phyloP scores from a whole-genome alignment of 2,888 invertebrate species.

The Drosophila rubida region DNA sequence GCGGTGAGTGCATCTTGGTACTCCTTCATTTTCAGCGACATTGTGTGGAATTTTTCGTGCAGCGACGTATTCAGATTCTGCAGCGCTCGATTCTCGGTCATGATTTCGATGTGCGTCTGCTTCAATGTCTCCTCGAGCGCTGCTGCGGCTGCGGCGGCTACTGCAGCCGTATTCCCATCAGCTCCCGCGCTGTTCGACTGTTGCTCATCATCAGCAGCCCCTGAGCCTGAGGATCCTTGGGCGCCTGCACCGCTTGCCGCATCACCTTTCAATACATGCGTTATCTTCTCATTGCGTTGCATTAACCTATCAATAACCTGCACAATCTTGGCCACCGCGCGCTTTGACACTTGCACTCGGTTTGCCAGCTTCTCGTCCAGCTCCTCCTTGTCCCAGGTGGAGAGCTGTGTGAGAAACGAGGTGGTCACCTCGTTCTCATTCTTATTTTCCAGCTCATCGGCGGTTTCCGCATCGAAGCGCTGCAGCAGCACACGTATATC shows the following conservation, averaged over 20 bases:
- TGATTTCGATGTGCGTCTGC: slow-evolving; percentile 94
- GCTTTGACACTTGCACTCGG: slow-evolving; percentile 97
- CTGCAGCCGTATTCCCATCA: slow-evolving; percentile 41
- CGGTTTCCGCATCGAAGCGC: slow-evolving; percentile 98
- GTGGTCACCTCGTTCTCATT: slow-evolving; percentile 99
- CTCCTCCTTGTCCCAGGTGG: slow-evolving; percentile 99
- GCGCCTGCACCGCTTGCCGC: slow-evolving; percentile 36
- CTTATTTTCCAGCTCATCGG: slow-evolving; percentile 97
- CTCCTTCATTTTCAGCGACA: slow-evolving; percentile 95
- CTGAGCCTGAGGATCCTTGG: slow-evolving; percentile 25
- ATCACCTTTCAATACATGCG: slow-evolving; percentile 92
- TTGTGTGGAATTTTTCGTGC: slow-evolving; percentile 96
- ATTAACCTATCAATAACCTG: slow-evolving; percentile 98
- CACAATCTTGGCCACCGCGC: slow-evolving; percentile 98
- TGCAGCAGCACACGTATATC: slow-evolving; percentile 97
- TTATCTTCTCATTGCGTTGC: slow-evolving; percentile 98
- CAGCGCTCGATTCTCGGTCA: slow-evolving; percentile 95
- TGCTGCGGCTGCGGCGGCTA: slow-evolving; percentile 46
- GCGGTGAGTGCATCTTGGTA: slow-evolving; percentile 91
- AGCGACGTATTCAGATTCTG: slow-evolving; percentile 95
- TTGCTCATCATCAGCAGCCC: slow-evolving; percentile 51
- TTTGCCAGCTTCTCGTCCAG: slow-evolving; percentile 97
- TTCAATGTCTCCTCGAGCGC: slow-evolving; percentile 92
- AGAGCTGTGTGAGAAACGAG: slow-evolving; percentile 96
- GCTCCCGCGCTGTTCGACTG: slow-evolving; percentile 24